Evolutionary conservation across 2,113 vertebrate species (phyloP), one percentile per base, ranked within the genome.

Genomic region (Melanostigma gelatinosum): DNA sequence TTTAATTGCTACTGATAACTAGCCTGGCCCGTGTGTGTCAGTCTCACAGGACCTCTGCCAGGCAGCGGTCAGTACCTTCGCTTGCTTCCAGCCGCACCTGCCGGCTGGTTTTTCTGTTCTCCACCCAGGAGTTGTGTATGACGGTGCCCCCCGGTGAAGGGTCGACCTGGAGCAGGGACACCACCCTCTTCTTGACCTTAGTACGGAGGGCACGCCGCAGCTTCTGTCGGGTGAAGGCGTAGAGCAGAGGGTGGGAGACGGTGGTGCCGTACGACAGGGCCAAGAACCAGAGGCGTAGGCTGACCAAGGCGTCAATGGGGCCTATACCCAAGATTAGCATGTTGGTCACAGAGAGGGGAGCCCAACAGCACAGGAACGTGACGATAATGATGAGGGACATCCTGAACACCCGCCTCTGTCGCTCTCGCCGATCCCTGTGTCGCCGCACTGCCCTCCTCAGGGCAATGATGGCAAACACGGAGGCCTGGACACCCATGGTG

Each of bases 371-470:
- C 57, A 96, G 84, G 76, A 96, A 96, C 22, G 95, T 95, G 8
- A 92, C 91, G 88, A 94, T 93, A 48, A 95, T 96, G 75, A 96
- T 87, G 68, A 96, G 90, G 22, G 95, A 95, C 93, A 96, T 96
- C 72, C 85, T 93, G 79, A 95, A 94, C 55, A 95, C 93, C 5
- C 95, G 91, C 32, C 93, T 92, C 85, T 96, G 94, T 7, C 95
- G 94, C 60, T 95, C 93, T 20, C 95, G 73, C 0, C 95, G 93
- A 81, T 96, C 95, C 15, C 95, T 83, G 82, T 95, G 94, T 10
- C 93, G 91, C 29, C 90, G 86, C 72, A 96, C 93, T 0, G 94
- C 95, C n/a, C 95, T 88, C 13, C 96, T 93, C 46, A 96, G 86
- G 10, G 96, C 94, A 4, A 96, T 95, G 82, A 96, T 95, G 34